Evolutionary conservation across 1,140 invertebrate genomes (phyloP), one percentile per base, ranked within the genome.

Genomic region (Pectinophora gossypiella): DNA sequence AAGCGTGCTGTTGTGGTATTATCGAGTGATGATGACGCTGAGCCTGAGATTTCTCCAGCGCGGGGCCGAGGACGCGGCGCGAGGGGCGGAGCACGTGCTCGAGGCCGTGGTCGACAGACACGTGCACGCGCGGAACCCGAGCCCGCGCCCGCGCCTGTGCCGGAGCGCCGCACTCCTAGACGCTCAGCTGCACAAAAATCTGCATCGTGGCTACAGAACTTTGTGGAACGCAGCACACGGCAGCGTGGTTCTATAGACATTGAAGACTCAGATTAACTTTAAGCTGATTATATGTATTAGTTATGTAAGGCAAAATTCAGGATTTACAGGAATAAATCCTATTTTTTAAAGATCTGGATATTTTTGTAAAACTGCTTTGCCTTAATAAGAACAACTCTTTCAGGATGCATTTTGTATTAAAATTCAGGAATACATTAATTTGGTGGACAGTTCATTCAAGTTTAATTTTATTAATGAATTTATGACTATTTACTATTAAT

Each of bases 231-330:
- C 9, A 44, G 36, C 16, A 63, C 66, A 5, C 65, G 69, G 3
- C 61, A 67, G 19, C 67, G 66, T 4, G 64, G 69, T 19, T 78
- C 73, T 0, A 73, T 71, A 0, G 77, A 80, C 15, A 79, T 79
- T 13, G 76, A 81, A 35, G 69, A 77, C n/a, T 84, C 80, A 1
- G 80, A 72, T 43, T 44, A 51, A 51, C 12, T n/a, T n/a, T n/a
- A n/a, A n/a, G n/a, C n/a, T n/a, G n/a, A n/a, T n/a, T n/a, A n/a
- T n/a, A n/a, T n/a, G n/a, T n/a, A n/a, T n/a, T n/a, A n/a, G n/a
- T n/a, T n/a, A n/a, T n/a, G n/a, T n/a, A n/a, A n/a, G n/a, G n/a
- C n/a, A n/a, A n/a, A n/a, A n/a, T n/a, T n/a, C n/a, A n/a, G n/a
- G n/a, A n/a, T n/a, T n/a, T n/a, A n/a, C n/a, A n/a, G n/a, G n/a